phyloP scores from a whole-genome alignment of 1,140 invertebrate species.

The Pachyrhynchus sulphureomaculatus region DNA sequence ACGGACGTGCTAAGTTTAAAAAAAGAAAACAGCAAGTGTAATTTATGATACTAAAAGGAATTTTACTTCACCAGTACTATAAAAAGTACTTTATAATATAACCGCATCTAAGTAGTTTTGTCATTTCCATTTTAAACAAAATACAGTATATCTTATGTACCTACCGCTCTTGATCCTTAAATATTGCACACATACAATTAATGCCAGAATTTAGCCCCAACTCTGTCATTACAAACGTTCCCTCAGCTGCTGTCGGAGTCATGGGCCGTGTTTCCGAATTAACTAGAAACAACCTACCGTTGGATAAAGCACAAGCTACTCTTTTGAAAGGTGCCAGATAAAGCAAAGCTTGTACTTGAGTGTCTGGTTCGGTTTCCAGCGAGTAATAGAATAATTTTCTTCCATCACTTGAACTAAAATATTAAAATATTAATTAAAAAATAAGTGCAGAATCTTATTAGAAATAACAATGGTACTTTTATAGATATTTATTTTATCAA shows the following conservation, averaged over 20 bases:
- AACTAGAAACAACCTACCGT: constrained; percentile 76
- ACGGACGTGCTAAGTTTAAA: too few species aligned
- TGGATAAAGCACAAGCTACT: constrained; percentile 71
- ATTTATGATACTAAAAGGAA: too few species aligned
- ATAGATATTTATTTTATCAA: too few species aligned
- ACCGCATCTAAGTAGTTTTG: too few species aligned
- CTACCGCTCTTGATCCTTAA: constrained; percentile 52
- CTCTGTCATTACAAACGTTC: constrained; percentile 75
- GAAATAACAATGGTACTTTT: too few species aligned
- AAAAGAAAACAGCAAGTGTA: too few species aligned
- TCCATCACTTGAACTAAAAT: constrained; percentile 55
- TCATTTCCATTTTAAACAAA: too few species aligned
- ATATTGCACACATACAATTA: constrained; percentile 59
- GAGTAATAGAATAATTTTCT: constrained; percentile 60
- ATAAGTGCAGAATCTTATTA: too few species aligned
- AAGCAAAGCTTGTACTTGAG: constrained; percentile 64
- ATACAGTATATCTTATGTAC: too few species aligned
- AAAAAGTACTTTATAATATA: too few species aligned
- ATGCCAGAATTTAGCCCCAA: constrained; percentile 66
- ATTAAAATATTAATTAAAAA: too few species aligned
- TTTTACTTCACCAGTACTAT: too few species aligned
- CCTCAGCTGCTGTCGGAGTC: constrained; percentile 64
- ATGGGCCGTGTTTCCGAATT: constrained; percentile 61
- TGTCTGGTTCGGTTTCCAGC: constrained; percentile 56
- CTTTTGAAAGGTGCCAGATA: constrained; percentile 65